Conservation (phyloP, 2,888 invertebrate genomes). For the Abrostola triplasia region DNA sequence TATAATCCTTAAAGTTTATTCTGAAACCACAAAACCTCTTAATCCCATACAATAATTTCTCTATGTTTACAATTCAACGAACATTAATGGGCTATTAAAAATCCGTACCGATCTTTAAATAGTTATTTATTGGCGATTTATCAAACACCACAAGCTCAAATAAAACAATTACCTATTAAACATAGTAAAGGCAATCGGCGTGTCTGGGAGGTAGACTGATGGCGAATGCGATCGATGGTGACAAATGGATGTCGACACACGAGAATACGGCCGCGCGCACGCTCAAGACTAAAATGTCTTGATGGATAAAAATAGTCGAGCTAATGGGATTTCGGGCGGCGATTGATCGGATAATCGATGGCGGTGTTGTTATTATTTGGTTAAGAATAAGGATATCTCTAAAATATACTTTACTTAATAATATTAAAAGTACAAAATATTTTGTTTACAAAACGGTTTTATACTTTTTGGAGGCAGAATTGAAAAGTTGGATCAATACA, state of each 20-base stretch:
- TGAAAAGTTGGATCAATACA: too few relatives aligned
- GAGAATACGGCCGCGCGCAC: slow-evolving; percentile 44
- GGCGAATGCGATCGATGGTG: slow-evolving; percentile 78
- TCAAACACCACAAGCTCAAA: slow-evolving; percentile 59
- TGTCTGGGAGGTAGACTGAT: slow-evolving; percentile 66
- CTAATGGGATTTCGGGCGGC: slow-evolving; percentile 40
- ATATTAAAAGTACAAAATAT: too few relatives aligned
- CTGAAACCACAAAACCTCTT: slow-evolving; percentile 46
- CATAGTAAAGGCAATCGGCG: slow-evolving; percentile 54
- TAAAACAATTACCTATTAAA: slow-evolving; percentile 62
- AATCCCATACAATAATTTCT: slow-evolving; percentile 50
- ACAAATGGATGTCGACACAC: slow-evolving; percentile 83
- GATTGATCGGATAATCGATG: slow-evolving; percentile 36
- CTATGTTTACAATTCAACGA: slow-evolving; percentile 49
- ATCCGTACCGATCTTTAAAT: slow-evolving; percentile 44
- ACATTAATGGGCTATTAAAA: slow-evolving; percentile 52
- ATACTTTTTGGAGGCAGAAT: too few relatives aligned
- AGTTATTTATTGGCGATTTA: slow-evolving; percentile 51
- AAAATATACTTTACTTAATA: too few relatives aligned
- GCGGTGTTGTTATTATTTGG: background rate
- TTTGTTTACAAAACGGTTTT: too few relatives aligned
- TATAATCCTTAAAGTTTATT: slow-evolving; percentile 40
- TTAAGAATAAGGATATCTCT: too few relatives aligned
- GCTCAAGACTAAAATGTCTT: slow-evolving; percentile 52
- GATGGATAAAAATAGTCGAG: slow-evolving; percentile 46